phyloP scores from a whole-genome alignment of 2,113 vertebrate species.

The Lampris incognitus region DNA sequence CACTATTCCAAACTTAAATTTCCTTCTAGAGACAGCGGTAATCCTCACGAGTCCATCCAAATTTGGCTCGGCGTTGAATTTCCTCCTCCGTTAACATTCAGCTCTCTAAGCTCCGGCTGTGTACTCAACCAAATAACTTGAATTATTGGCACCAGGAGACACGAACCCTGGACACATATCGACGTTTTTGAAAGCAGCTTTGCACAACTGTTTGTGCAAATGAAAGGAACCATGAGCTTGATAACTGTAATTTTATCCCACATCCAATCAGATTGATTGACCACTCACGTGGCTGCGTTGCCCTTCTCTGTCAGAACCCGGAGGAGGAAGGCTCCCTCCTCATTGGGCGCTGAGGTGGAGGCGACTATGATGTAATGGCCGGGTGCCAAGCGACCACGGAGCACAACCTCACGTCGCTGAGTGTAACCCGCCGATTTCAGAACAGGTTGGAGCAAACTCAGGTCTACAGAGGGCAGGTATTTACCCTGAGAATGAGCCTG shows the following conservation, averaged over 20 bases:
- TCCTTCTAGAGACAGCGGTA: too few relatives aligned
- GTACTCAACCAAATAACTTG: too few relatives aligned
- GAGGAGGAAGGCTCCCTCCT: conserved; percentile 79
- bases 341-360: conserved; percentile 56
- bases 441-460: conserved; percentile 37
- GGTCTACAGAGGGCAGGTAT: conserved; percentile 61
- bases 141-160: too few relatives aligned
- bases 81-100: too few relatives aligned
- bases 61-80: too few relatives aligned
- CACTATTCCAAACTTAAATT: too few relatives aligned
- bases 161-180: background rate
- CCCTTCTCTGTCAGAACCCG: conserved; percentile 78
- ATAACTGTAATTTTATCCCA: too few relatives aligned
- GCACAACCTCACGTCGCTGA: conserved; percentile 71
- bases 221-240: background rate
- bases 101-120: too few relatives aligned
- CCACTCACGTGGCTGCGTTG: conserved; percentile 71
- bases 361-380: conserved; percentile 83
- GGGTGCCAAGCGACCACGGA: conserved; percentile 65
- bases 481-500: conserved; percentile 58
- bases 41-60: too few relatives aligned
- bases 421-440: conserved; percentile 36
- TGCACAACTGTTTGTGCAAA: too few relatives aligned
- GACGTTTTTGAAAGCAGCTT: too few relatives aligned
- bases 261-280: too few relatives aligned